Conservation (phyloP, 2,888 invertebrate genomes). For the Leucophenga montana region DNA sequence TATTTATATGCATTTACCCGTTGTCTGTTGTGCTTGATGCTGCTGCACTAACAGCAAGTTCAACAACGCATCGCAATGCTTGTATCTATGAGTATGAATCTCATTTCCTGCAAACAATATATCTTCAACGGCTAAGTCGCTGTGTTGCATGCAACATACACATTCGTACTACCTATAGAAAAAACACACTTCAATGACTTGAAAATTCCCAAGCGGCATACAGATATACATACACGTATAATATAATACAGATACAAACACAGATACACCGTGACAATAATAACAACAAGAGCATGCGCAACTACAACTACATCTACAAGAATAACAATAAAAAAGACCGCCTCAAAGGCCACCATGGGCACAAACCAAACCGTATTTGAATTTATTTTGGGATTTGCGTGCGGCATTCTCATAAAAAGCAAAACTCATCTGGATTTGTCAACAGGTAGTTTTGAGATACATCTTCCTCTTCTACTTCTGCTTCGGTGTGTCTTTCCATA, state of each 20-base stretch:
- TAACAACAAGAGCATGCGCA: conserved; percentile 32
- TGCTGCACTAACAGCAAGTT: conserved; percentile 13
- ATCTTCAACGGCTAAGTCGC: conserved; percentile 2
- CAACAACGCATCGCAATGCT: conserved; percentile 5
- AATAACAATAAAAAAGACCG: not conserved
- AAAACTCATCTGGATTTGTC: conserved; percentile 24
- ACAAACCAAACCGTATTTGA: not conserved
- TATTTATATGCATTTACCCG: too few relatives aligned
- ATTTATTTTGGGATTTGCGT: conserved; percentile 11
- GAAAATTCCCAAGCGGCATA: conserved; percentile 19
- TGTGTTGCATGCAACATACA: conserved; percentile 5
- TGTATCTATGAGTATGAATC: conserved; percentile 18
- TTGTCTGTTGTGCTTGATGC: not conserved
- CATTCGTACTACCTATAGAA: not conserved
- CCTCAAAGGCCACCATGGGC: too few relatives aligned
- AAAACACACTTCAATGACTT: conserved; percentile 13
- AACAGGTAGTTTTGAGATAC: conserved; percentile 14
- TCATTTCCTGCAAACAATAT: conserved; percentile 24
- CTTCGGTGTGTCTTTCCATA: not conserved
- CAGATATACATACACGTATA: too few relatives aligned
- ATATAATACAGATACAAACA: not conserved
- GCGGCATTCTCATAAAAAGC: conserved; percentile 22
- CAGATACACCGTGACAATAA: conserved; percentile 8
- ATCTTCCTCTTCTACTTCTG: not conserved
- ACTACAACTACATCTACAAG: conserved; percentile 30